Conservation (phyloP, 2,797 vertebrate species). For the Anas capensis region DNA sequence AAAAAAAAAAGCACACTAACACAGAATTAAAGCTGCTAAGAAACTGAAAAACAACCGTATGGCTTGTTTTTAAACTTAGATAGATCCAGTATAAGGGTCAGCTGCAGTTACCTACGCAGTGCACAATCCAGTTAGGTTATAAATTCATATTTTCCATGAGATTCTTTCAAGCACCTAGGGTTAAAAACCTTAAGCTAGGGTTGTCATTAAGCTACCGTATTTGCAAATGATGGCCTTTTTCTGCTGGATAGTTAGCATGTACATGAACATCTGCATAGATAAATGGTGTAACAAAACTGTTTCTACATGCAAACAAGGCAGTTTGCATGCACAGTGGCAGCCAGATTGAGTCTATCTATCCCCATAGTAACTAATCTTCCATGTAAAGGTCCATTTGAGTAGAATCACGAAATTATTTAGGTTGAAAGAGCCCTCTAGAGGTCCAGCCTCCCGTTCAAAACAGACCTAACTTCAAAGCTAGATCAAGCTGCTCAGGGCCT, state of each 20-base stretch:
- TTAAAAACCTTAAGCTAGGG: neutral
- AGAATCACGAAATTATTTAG: neutral
- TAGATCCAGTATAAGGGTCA: neutral
- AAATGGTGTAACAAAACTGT: neutral
- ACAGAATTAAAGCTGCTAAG: neutral
- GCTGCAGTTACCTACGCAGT: neutral
- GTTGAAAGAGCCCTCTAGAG: neutral
- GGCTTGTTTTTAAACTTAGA: neutral
- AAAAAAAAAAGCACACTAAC: neutral
- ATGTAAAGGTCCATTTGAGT: neutral
- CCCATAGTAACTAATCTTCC: neutral
- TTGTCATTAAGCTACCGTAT: neutral
- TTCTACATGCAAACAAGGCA: neutral
- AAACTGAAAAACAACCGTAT: slow-evolving; percentile 14
- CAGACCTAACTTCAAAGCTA: neutral
- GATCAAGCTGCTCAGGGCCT: neutral
- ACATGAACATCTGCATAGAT: neutral
- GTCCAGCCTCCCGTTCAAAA: neutral
- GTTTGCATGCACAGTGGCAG: neutral
- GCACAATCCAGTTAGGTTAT: neutral
- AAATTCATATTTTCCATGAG: fast-evolving
- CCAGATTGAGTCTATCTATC: neutral
- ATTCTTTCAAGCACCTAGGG: neutral
- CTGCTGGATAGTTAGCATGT: fast-evolving
- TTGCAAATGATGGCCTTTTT: neutral